Evolutionary conservation across 2,113 vertebrate species (phyloP).

Genomic region (Circaetus cinerascens): DNA sequence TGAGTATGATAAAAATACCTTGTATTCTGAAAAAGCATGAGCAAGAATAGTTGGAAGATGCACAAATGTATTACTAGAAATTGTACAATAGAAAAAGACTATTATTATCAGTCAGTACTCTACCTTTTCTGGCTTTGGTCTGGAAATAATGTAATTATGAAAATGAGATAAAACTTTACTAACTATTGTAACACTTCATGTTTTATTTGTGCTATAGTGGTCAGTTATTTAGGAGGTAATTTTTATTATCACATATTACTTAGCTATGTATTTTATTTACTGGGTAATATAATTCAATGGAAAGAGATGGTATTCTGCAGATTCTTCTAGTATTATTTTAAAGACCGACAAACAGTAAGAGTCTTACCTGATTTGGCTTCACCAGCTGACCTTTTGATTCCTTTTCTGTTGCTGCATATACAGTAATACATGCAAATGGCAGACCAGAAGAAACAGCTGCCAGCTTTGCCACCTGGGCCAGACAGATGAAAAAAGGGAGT

Average conservation of each 20-base stretch:
- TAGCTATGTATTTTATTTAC: neutral
- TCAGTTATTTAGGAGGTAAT: neutral
- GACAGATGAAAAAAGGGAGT: neutral
- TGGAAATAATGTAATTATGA: neutral
- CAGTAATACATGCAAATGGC: conserved; percentile 75
- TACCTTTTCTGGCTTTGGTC: neutral
- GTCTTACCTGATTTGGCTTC: conserved; percentile 77
- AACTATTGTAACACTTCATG: neutral
- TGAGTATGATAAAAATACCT: neutral
- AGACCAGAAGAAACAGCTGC: conserved; percentile 76
- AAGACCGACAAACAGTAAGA: neutral
- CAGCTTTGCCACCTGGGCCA: conserved; percentile 78
- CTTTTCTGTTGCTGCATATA: conserved; percentile 69
- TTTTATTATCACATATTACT: neutral
- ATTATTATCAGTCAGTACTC: neutral
- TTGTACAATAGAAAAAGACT: neutral
- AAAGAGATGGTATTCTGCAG: neutral
- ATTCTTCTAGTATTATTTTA: neutral
- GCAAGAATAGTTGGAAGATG: neutral
- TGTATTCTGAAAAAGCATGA: neutral
- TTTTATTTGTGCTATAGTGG: neutral
- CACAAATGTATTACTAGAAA: neutral
- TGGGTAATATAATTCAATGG: neutral
- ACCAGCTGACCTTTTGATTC: conserved; percentile 53
- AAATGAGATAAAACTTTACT: neutral